Evolutionary conservation across 2,797 vertebrate species (phyloP).

Genomic region (Chromis chromis): DNA sequence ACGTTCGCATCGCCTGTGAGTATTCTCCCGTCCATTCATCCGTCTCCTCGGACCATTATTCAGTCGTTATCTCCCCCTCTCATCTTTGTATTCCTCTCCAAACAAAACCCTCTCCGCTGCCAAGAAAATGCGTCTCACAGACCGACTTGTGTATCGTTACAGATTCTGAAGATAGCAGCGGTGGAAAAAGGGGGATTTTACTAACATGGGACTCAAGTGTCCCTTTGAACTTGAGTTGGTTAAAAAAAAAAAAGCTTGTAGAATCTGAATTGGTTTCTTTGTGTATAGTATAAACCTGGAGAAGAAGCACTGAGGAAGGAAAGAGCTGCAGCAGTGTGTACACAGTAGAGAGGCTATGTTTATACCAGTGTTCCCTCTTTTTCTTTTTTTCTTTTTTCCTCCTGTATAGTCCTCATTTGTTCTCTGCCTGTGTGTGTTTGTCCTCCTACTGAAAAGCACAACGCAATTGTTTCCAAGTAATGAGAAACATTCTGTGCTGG

Average conservation of each 20-base stretch:
- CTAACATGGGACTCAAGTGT: conserved; percentile 58
- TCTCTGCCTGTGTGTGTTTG: conserved; percentile 58
- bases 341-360: conserved; percentile 60
- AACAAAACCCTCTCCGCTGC: conserved; percentile 54
- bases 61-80: conserved; percentile 50
- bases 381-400: conserved; percentile 21
- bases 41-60: conserved; percentile 34
- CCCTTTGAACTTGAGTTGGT: conserved; percentile 65
- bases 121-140: conserved; percentile 44
- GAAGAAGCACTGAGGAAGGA: conserved; percentile 26
- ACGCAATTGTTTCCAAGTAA: conserved; percentile 59
- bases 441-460: conserved; percentile 65
- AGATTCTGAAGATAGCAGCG: conserved; percentile 60
- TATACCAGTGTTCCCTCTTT: conserved; percentile 58
- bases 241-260: conserved; percentile 45
- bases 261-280: conserved; percentile 44
- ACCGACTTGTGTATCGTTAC: conserved; percentile 47
- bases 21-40: conserved; percentile 51
- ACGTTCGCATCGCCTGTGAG: conserved; percentile 98
- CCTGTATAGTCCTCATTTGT: conserved; percentile 72
- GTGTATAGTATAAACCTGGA: conserved; percentile 47
- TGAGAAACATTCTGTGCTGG: conserved; percentile 58
- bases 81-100: conserved; percentile 58
- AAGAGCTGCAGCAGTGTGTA: conserved; percentile 42
- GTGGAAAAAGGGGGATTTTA: conserved; percentile 30